Evolutionary conservation across 2,113 vertebrate species (phyloP), one percentile per base, ranked within the genome.

Genomic region (Phoxinus phoxinus): DNA sequence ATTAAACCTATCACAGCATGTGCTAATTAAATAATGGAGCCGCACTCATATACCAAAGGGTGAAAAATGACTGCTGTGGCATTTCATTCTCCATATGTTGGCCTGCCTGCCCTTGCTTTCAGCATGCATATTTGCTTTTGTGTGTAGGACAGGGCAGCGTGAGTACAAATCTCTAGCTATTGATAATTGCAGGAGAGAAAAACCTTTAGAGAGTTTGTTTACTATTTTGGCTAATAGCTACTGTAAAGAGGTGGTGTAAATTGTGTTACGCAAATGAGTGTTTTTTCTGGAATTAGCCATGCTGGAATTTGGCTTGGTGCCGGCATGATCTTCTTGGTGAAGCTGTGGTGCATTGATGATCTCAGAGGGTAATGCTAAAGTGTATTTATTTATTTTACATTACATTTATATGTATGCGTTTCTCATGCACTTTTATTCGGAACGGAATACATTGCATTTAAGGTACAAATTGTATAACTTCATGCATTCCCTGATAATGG

Each of bases 1-100:
- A 89, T 89, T 89, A 85, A 85, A 81, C 86, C 83, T 79, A 85
- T 89, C 83, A 83, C 88, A 85, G 86, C 88, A 85, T 85, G 87
- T 72, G 76, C 85, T 88, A 88, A 89, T 89, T 87, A 86, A 89
- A 89, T 89, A 87, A 85, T 81, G 83, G 72, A 88, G 77, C 51
- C 75, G 71, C 77, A 41, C 77, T 86, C 63, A 83, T 77, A 86
- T 85, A 77, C 85, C 65, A 59, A 77, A 88, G 61, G 80, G 85
- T 80, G 87, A 88, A 79, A 88, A 86, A 88, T 84, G 59, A 71
- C 82, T 84, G 81, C 85, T 84, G 80, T 85, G 85, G 85, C 85
- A 87, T 87, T 89, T 86, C 63, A 61, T 83, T 83, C 32, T 56
- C 67, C 81, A 83, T 58, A 83, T 83, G 81, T 83, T 83, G n/a